Base-by-base conservation (phyloP, 2,797 vertebrate genomes). In the Pseudopleuronectes americanus region DNA sequence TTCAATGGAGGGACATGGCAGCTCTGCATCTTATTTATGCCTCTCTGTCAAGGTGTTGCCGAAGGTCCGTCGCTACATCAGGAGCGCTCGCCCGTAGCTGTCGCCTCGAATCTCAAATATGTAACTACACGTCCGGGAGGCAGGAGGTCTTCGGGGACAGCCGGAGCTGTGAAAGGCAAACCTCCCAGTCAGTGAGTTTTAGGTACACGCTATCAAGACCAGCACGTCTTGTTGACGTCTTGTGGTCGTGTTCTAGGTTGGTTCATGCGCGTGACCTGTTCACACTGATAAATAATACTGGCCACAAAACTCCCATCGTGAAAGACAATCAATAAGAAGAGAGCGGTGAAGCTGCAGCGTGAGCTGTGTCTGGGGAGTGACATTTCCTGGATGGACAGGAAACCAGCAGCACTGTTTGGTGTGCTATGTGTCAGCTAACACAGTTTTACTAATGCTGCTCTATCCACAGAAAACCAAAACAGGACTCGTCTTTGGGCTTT, bases 261-360 rank as follows among this genome's bases (percentile, higher is more conserved):
- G 48, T 19, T 64, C 28, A 48, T 31, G 22, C 17, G 22, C 2
- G 4, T 48, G 21, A 54, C 69, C 33, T n/a, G 57, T 19, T 64
- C 5, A 9, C n/a, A 2, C 19, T 13, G 12, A 24, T 28, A 17
- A 53, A 64, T 77, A 57, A 60, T 36, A 9, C 26, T 14, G n/a
- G 17, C 43, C 63, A 36, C 6, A 41, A 41, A 53, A 43, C 38
- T 16, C 28, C 23, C 28, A 38, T 8, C 8, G 59, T 38, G 67
- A 64, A 45, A 57, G 55, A 36, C 60, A 60, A 59, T 71, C 48
- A 31, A 45, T 26, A 9, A 41, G 21, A 38, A 36, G 26, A 7
- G 36, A 79, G 31, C 22, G 1, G 28, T 21, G 62, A 61, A 51
- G 65, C 57, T 31, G 66, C 23, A 22, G 62, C 22, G 70, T 58